Percentiles rank a stretch among this genome's conserved stretches.
phyloP scores from a whole-genome alignment of 2,113 vertebrate genomes.

The Setophaga coronata region DNA sequence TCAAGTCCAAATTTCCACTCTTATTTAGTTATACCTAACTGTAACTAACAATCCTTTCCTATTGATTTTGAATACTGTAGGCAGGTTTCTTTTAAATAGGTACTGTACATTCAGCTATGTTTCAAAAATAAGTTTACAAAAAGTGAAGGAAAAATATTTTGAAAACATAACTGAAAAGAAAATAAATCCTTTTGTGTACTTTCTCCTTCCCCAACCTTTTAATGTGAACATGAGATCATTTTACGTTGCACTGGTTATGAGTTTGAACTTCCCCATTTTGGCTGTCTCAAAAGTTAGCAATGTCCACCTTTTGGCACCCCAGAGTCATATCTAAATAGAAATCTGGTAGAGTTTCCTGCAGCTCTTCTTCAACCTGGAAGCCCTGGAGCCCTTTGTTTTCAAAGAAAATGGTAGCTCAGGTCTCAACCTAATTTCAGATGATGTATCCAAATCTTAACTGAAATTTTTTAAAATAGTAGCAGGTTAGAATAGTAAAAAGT shows the following conservation, averaged over 20 bases:
- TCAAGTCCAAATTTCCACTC: not conserved
- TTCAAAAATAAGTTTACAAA: not conserved
- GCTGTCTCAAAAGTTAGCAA: not conserved
- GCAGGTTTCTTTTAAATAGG: not conserved
- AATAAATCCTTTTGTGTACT: not conserved
- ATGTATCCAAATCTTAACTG: not conserved
- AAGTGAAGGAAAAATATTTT: not conserved
- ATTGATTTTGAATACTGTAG: not conserved
- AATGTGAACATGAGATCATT: not conserved
- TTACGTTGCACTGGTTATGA: not conserved
- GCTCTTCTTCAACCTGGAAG: not conserved
- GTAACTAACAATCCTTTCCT: not conserved
- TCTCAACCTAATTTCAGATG: not conserved
- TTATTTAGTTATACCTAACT: not conserved
- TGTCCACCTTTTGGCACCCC: not conserved
- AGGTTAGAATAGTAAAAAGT: not conserved
- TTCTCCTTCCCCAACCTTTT: not conserved
- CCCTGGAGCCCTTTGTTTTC: not conserved
- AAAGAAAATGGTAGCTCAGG: not conserved
- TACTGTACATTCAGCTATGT: not conserved
- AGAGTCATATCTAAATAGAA: not conserved
- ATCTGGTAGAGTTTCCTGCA: not conserved
- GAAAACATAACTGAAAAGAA: not conserved
- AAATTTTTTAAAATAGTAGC: not conserved
- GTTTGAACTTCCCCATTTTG: not conserved